phyloP scores from a whole-genome alignment of 2,797 vertebrate species.

The Cygnus olor region DNA sequence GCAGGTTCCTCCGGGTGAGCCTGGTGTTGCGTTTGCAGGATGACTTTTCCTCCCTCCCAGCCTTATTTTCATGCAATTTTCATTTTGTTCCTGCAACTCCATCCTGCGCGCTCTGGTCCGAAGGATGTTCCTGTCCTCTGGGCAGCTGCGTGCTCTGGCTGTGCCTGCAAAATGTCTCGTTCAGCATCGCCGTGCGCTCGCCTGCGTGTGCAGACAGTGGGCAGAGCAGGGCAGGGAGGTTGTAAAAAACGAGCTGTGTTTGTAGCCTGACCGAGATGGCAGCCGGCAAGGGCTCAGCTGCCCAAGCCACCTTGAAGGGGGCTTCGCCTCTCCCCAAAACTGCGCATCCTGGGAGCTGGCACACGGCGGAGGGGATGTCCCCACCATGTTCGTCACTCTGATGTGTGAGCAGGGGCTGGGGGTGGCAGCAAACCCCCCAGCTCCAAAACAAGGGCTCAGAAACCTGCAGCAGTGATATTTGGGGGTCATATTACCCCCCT shows the following conservation, averaged over 20 bases:
- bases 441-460: neutral
- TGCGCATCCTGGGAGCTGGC: neutral
- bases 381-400: accelerated
- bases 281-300: neutral
- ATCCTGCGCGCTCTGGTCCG: neutral
- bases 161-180: neutral
- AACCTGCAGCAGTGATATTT: neutral
- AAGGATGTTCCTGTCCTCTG: neutral
- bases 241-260: neutral
- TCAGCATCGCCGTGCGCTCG: neutral
- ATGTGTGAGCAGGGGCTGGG: neutral
- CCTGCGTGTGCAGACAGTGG: neutral
- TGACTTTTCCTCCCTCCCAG: neutral
- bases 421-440: neutral
- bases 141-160: neutral
- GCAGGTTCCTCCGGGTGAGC: accelerated
- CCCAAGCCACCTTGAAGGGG: neutral
- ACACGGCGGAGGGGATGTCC: accelerated
- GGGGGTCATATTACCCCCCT: neutral
- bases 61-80: neutral
- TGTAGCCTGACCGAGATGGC: neutral
- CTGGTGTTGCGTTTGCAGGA: neutral
- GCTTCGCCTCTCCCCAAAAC: neutral
- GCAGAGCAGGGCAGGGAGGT: neutral
- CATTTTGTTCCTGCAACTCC: neutral